Evolutionary conservation across 1,140 invertebrate species (phyloP).

Genomic region (Ceratosolen solmsi): DNA sequence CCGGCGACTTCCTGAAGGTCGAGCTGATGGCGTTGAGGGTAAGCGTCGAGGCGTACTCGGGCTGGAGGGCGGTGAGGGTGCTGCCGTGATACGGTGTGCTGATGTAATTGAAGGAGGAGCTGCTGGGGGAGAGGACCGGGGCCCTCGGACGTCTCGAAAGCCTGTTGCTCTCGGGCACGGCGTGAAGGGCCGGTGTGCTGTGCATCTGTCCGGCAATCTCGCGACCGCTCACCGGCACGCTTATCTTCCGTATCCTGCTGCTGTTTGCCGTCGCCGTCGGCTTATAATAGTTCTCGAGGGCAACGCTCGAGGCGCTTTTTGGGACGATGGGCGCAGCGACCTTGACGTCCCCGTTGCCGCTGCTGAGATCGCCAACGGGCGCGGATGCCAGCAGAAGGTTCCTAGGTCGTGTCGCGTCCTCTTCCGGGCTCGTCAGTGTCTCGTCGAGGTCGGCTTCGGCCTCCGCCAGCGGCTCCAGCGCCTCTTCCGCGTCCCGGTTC

Average conservation of each 20-base stretch:
- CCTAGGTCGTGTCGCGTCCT: slow-evolving; percentile 36
- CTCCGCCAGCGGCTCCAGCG: slow-evolving; percentile 50
- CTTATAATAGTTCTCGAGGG: slow-evolving; percentile 74
- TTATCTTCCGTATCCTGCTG: slow-evolving; percentile 74
- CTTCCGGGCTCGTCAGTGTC: slow-evolving; percentile 24
- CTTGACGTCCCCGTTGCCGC: slow-evolving; percentile 44
- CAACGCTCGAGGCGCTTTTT: slow-evolving; percentile 75
- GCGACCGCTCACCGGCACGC: slow-evolving; percentile 70
- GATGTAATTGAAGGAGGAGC: slow-evolving; percentile 87
- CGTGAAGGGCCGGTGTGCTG: slow-evolving; percentile 76
- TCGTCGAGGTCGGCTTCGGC: slow-evolving; percentile 51
- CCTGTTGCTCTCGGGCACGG: slow-evolving; percentile 70
- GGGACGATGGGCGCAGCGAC: slow-evolving; percentile 61
- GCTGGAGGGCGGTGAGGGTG: slow-evolving; percentile 83
- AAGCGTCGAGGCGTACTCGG: slow-evolving; percentile 84
- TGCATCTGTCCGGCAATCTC: slow-evolving; percentile 75
- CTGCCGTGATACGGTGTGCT: slow-evolving; percentile 89
- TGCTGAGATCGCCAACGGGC: slow-evolving; percentile 36
- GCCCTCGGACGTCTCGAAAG: slow-evolving; percentile 62
- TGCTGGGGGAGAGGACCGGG: slow-evolving; percentile 81
- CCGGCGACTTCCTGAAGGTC: slow-evolving; percentile 71
- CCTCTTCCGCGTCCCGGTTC: slow-evolving; percentile 42
- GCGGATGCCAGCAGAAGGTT: slow-evolving; percentile 29
- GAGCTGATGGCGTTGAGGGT: slow-evolving; percentile 80
- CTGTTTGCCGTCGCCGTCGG: slow-evolving; percentile 64